These are phyloP conservation scores for Caiman crocodilus DNA, from an alignment of 2,797 vertebrate genomes.

Conservation along the genomic window DNA sequence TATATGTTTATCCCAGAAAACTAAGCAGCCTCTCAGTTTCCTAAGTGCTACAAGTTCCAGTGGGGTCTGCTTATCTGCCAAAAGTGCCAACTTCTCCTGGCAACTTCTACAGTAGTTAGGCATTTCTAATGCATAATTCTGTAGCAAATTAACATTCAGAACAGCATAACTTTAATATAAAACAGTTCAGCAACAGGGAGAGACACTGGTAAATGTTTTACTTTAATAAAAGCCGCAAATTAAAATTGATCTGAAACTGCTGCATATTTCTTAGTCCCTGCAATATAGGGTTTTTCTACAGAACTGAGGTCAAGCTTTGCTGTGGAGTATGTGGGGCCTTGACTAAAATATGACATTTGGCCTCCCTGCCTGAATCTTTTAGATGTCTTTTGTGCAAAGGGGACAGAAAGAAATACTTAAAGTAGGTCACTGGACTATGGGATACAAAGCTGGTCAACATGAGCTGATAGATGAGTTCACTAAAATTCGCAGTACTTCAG, in stretches of 20 bases:
- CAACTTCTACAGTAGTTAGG: background rate
- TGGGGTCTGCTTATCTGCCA: background rate
- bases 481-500: rapidly evolving
- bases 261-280: background rate
- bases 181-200: background rate
- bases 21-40: background rate
- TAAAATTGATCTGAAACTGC: background rate
- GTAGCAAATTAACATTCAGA: background rate
- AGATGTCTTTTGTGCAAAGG: conserved; percentile 11
- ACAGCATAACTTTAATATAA: rapidly evolving
- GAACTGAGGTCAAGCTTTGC: background rate
- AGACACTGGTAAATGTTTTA: background rate
- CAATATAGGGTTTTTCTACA: background rate
- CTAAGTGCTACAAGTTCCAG: background rate
- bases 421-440: background rate
- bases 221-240: background rate
- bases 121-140: background rate
- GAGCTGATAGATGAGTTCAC: rapidly evolving
- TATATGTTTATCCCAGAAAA: background rate
- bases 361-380: background rate
- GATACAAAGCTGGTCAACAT: rapidly evolving
- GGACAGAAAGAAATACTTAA: background rate
- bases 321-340: background rate
- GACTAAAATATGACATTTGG: background rate
- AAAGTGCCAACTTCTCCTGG: background rate